These are phyloP conservation scores for Ischnus inquisitorius DNA, from an alignment of 2,888 invertebrate species.

Conservation along the genomic window DNA sequence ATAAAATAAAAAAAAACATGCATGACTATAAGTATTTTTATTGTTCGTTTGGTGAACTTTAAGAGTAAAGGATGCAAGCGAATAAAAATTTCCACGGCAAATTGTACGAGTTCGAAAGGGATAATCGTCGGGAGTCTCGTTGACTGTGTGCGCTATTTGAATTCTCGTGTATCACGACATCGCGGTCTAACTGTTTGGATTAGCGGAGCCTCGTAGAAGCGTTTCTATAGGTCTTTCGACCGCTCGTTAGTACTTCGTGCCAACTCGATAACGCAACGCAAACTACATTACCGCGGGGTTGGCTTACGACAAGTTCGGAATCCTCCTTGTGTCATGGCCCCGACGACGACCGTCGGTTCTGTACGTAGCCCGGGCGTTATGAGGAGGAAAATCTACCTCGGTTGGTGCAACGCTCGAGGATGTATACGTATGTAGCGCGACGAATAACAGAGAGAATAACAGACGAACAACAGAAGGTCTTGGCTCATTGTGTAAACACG, in stretches of 20 bases:
- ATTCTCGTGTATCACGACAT: background rate
- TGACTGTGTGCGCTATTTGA: background rate
- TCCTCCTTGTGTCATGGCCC: conserved; percentile 6
- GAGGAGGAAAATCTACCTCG: conserved; percentile 1
- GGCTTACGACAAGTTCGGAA: background rate
- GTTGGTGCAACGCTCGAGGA: conserved; percentile 3
- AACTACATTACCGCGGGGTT: conserved; percentile 4
- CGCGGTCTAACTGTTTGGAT: no score
- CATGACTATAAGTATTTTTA: no score
- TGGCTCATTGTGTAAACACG: conserved; percentile 41
- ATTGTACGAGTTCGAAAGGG: background rate
- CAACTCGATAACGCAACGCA: conserved; percentile 61
- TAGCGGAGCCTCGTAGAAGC: background rate
- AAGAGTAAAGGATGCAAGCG: no score
- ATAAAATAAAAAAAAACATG: no score
- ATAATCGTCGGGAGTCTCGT: background rate
- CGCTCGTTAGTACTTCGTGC: conserved; percentile 60
- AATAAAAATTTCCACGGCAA: background rate
- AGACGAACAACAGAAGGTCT: no score
- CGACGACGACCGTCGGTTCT: background rate
- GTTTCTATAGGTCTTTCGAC: conserved; percentile 45
- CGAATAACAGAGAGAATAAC: background rate
- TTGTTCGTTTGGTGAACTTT: no score
- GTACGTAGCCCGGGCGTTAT: background rate
- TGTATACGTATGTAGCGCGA: background rate